A percentile compares a stretch with the other conserved stretches of the same genome.
phyloP scores from a whole-genome alignment of 2,797 vertebrate species.

The Enteromius viviparus region DNA sequence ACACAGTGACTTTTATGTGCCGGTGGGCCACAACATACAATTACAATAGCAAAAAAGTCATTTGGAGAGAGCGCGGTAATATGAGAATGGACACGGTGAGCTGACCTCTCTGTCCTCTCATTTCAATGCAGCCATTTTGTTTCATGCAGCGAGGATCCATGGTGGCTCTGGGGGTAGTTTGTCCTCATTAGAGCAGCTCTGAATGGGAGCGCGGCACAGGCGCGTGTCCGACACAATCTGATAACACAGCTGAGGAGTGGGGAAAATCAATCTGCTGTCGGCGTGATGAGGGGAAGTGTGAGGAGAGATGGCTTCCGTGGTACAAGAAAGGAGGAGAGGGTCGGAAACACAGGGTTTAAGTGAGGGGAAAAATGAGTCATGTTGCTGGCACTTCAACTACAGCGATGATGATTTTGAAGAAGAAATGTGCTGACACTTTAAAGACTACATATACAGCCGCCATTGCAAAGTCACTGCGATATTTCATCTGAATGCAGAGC shows the following conservation, averaged over 20 bases:
- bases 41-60: slow-evolving; percentile 80
- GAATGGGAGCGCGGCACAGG: slow-evolving; percentile 85
- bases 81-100: slow-evolving; percentile 84
- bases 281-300: slow-evolving; percentile 77
- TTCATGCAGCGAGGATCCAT: slow-evolving; percentile 81
- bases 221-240: slow-evolving; percentile 83
- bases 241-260: slow-evolving; percentile 75
- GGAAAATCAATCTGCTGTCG: slow-evolving; percentile 82
- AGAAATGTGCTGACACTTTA: slow-evolving; percentile 64
- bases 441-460: slow-evolving; percentile 65
- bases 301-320: slow-evolving; percentile 59
- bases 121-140: slow-evolving; percentile 83
- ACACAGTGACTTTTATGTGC: slow-evolving; percentile 72
- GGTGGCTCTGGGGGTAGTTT: slow-evolving; percentile 86
- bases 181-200: slow-evolving; percentile 91
- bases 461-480: slow-evolving; percentile 56
- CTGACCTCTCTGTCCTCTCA: slow-evolving; percentile 78
- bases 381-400: slow-evolving; percentile 27
- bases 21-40: slow-evolving; percentile 79
- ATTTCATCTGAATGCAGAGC: slow-evolving; percentile 67
- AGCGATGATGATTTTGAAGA: slow-evolving; percentile 23
- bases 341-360: slow-evolving; percentile 41
- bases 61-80: slow-evolving; percentile 81
- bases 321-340: slow-evolving; percentile 49
- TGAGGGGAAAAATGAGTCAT: slow-evolving; percentile 34